Percentiles rank a stretch among this genome's conserved stretches.
Conservation (phyloP, 2,113 vertebrate genomes). For the Madoqua kirkii region DNA sequence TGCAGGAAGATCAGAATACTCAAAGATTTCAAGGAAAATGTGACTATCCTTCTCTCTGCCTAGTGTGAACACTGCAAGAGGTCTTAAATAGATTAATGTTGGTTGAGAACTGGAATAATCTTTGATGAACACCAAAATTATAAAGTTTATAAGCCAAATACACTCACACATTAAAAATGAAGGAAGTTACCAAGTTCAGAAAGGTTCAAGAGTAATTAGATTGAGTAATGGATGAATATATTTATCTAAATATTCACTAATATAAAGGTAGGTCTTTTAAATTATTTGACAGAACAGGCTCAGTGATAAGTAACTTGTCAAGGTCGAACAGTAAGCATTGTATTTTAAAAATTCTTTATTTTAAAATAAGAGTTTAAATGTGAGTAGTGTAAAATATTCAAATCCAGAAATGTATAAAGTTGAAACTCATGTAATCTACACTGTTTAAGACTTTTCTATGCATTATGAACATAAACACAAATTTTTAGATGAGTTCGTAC, state of each 20-base stretch:
- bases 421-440: conserved; percentile 29
- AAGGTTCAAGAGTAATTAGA: background rate
- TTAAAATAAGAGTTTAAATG: conserved; percentile 30
- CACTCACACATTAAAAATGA: background rate
- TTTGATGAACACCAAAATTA: background rate
- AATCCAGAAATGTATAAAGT: conserved; percentile 40
- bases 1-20: background rate
- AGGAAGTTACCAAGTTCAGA: background rate
- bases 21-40: background rate
- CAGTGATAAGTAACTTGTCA: conserved; percentile 36
- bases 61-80: background rate
- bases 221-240: background rate
- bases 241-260: background rate
- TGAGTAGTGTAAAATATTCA: conserved; percentile 43
- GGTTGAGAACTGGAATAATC: background rate
- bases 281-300: conserved; percentile 33
- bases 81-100: background rate
- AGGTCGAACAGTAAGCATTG: conserved; percentile 19
- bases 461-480: conserved; percentile 10
- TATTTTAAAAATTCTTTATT: conserved; percentile 39
- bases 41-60: background rate
- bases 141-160: background rate
- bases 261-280: background rate
- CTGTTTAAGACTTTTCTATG: conserved; percentile 21
- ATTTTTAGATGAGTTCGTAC: background rate